These are phyloP conservation scores for Enteromius mattozi DNA, from an alignment of 2,797 vertebrate species.

Conservation along the genomic window DNA sequence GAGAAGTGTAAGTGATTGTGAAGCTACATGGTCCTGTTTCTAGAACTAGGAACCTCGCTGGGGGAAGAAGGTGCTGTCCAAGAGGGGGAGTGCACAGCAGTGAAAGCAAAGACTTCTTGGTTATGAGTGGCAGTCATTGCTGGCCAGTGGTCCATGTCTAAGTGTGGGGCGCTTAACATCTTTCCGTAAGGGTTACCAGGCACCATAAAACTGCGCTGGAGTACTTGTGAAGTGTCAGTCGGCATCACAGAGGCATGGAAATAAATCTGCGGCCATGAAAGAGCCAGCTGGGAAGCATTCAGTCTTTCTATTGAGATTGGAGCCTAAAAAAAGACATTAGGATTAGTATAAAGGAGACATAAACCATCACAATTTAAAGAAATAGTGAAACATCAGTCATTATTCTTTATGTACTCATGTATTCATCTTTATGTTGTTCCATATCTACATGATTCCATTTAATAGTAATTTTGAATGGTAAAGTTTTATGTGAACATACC, in stretches of 20 bases:
- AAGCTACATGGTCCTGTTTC: conserved; percentile 80
- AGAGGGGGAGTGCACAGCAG: conserved; percentile 68
- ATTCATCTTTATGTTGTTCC: neutral
- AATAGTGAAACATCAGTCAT: neutral
- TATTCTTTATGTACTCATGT: neutral
- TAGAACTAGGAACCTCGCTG: conserved; percentile 74
- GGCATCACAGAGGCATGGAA: conserved; percentile 72
- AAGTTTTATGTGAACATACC: neutral
- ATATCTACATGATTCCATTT: neutral
- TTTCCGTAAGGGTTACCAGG: conserved; percentile 75
- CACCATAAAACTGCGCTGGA: conserved; percentile 64
- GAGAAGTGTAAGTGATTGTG: conserved; percentile 64
- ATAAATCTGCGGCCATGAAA: conserved; percentile 76
- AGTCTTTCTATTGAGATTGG: conserved; percentile 72
- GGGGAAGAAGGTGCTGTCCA: conserved; percentile 68
- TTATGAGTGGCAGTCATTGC: conserved; percentile 64
- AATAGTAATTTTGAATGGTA: neutral
- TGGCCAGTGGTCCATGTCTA: conserved; percentile 76
- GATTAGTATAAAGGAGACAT: neutral
- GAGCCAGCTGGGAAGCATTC: conserved; percentile 70
- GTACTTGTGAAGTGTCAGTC: conserved; percentile 65
- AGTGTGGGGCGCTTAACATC: conserved; percentile 72
- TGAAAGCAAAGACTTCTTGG: conserved; percentile 71
- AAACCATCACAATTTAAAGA: neutral
- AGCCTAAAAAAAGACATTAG: conserved; percentile 71